Evolutionary conservation across 2,797 vertebrate species (phyloP).

Genomic region (Sebastes paucispinis): DNA sequence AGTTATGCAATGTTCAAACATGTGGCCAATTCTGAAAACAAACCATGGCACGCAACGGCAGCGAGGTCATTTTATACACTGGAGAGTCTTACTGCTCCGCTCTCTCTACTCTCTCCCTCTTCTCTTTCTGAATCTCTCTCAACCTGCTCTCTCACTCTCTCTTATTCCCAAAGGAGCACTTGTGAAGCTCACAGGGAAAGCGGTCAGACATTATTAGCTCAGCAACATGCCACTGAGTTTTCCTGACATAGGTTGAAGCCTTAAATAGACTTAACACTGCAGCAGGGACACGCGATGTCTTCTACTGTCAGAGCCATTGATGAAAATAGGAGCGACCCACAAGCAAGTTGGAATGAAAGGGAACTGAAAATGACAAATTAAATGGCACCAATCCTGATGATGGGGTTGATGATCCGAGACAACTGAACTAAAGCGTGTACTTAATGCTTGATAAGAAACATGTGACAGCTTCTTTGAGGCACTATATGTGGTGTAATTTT

Average conservation of each 20-base stretch:
- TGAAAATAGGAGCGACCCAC: constrained; percentile 19
- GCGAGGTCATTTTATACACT: constrained; percentile 67
- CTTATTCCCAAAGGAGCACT: constrained; percentile 55
- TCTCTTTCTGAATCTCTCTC: constrained; percentile 16
- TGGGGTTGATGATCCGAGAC: constrained; percentile 7
- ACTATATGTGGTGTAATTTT: constrained; percentile 19
- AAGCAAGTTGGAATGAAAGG: neutral
- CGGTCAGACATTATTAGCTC: constrained; percentile 70
- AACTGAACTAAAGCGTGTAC: constrained; percentile 24
- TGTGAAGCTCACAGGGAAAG: constrained; percentile 56
- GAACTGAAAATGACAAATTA: constrained; percentile 27
- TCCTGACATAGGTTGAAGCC: constrained; percentile 59
- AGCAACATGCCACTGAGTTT: constrained; percentile 62
- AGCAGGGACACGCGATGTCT: constrained; percentile 30
- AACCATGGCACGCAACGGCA: constrained; percentile 78
- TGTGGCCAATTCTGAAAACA: constrained; percentile 80
- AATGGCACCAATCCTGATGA: constrained; percentile 22
- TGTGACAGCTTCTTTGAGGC: constrained; percentile 54
- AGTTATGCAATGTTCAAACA: constrained; percentile 81
- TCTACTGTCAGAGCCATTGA: constrained; percentile 42
- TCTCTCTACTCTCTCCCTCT: neutral
- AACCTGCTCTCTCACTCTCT: constrained; percentile 3
- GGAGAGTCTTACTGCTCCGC: constrained; percentile 27
- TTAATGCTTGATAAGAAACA: constrained; percentile 59
- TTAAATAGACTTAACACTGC: constrained; percentile 60